Base-by-base conservation (phyloP, 1,140 invertebrate species). In the Seison nebaliae region DNA sequence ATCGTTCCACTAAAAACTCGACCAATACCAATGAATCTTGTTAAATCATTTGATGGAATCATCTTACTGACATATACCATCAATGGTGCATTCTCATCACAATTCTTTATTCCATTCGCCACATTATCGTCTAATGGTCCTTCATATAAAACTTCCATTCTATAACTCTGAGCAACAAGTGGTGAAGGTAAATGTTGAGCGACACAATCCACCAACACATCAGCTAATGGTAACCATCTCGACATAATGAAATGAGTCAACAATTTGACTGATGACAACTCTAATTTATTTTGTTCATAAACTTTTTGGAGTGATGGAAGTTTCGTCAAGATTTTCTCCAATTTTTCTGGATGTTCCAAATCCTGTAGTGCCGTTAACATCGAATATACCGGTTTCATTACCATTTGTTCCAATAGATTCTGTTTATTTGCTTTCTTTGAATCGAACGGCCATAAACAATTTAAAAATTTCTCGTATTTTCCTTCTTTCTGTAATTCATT, bases 31-130 rank as follows among this genome's bases (percentile, higher is more conserved):
- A 93, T 96, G 70, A 98, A 98, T 58, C 91, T 72, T 45, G 88
- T 88, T 59, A 9, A 18, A 16, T 98, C 91, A 26, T 78, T 76
- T 3, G 88, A 96, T 38, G 91, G 91, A 59, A 98, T 86, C 91
- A 98, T 98, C 65, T 98, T 98, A 15, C 83, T 93, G 44, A 98
- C 69, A 68, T 98, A 98, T 86, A 98, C 96, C 86, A 98, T 96
- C 15, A 98, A 67, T 12, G 83, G 84, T 45, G 73, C 91, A 48
- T 86, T 74, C 4, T 84, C 73, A 61, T 98, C 80, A 58, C 88
- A 98, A 51, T 60, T 76, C 70, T 83, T 65, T 29, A 70, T 60
- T 22, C 55, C 65, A 16, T 12, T n/a, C 9, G 24, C 23, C 11
- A 24, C 30, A n/a, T 38, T 15, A 19, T 38, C 36, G 19, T 38